Evolutionary conservation across 1,140 invertebrate species (phyloP).

Genomic region (Brachystomella parvula): DNA sequence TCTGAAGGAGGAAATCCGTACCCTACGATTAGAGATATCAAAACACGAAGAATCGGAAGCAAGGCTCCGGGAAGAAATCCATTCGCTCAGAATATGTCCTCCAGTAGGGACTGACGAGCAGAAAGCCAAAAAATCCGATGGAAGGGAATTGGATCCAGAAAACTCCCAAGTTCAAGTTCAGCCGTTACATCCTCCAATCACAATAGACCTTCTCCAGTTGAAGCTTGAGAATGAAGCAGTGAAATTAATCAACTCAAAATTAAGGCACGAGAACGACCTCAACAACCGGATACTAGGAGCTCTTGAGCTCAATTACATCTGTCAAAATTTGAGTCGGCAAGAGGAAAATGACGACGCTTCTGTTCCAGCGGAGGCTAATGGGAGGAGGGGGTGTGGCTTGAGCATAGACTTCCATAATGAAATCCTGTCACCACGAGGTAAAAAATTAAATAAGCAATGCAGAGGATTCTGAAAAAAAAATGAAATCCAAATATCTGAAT

Average conservation of each 20-base stretch:
- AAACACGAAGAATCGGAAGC: not conserved
- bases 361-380: not conserved
- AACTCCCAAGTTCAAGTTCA: not conserved
- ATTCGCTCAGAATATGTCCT: too few relatives aligned
- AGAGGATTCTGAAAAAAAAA: too few relatives aligned
- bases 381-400: too few relatives aligned
- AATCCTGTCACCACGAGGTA: too few relatives aligned
- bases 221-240: conserved; percentile 1
- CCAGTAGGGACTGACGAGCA: too few relatives aligned
- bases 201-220: not conserved
- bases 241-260: not conserved
- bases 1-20: not conserved
- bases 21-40: not conserved
- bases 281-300: not conserved
- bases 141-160: not conserved
- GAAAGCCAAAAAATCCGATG: too few relatives aligned
- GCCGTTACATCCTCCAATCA: not conserved
- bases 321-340: not conserved
- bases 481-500: not conserved
- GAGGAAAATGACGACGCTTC: not conserved
- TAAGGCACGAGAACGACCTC: not conserved
- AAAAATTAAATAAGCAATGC: too few relatives aligned
- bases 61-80: not conserved
- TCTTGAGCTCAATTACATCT: not conserved
- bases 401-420: too few relatives aligned